A percentile compares a stretch with the other conserved stretches of the same genome.
Evolutionary conservation across 92 coral and sea anemone genomes (phyloP).

Genomic region (Porites lobata): DNA sequence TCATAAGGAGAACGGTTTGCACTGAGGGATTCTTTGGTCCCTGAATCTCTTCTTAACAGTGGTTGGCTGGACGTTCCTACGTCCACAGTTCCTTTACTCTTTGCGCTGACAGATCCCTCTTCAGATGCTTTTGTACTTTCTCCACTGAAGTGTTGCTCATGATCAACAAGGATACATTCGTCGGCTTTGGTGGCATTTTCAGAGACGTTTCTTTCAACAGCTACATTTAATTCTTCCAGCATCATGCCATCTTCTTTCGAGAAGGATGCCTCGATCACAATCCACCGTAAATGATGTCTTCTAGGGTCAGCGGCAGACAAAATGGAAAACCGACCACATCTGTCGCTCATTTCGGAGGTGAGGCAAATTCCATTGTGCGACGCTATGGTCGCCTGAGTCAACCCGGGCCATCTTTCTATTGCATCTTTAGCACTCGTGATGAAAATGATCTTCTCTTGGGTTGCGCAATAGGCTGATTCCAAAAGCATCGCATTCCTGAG

Average conservation of each 20-base stretch:
- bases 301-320: slow-evolving; percentile 62
- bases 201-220: background rate
- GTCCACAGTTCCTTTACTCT: background rate
- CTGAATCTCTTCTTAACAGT: background rate
- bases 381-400: background rate
- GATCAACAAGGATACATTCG: background rate
- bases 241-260: background rate
- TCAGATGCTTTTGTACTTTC: background rate
- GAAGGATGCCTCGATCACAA: slow-evolving; percentile 50
- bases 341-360: slow-evolving; percentile 24
- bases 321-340: slow-evolving; percentile 36
- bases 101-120: background rate
- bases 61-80: background rate
- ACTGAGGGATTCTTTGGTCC: background rate
- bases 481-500: too few species aligned
- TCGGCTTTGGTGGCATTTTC: background rate
- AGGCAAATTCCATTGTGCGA: slow-evolving; percentile 28
- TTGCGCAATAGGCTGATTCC: background rate
- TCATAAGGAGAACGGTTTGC: background rate
- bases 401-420: slow-evolving; percentile 11
- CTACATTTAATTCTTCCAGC: background rate
- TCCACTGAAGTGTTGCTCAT: background rate
- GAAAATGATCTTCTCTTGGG: slow-evolving; percentile 35
- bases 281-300: slow-evolving; percentile 36
- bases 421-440: slow-evolving; percentile 44